Conservation (phyloP, 2,888 invertebrate species). For the Gymnocheta viridis region DNA sequence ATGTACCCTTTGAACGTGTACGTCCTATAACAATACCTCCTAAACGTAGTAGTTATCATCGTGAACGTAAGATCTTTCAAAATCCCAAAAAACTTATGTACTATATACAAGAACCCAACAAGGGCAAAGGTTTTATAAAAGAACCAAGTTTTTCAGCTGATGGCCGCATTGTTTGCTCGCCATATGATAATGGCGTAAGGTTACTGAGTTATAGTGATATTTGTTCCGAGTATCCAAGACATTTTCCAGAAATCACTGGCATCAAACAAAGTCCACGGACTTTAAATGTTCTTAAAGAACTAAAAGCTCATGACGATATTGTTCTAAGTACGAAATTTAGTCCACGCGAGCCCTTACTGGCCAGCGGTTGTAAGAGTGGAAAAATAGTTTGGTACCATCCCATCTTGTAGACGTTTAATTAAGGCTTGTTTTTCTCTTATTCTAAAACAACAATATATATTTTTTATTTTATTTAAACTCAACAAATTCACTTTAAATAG, state of each 20-base stretch:
- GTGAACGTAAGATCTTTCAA: conserved; percentile 75
- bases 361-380: conserved; percentile 94
- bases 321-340: conserved; percentile 96
- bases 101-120: conserved; percentile 92
- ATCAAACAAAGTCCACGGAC: conserved; percentile 81
- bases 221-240: conserved; percentile 88
- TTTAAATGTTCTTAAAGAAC: conserved; percentile 87
- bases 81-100: conserved; percentile 91
- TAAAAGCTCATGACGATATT: conserved; percentile 89
- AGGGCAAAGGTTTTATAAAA: conserved; percentile 95
- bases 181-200: conserved; percentile 93
- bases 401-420: conserved; percentile 73
- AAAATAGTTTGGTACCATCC: conserved; percentile 96
- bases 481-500: conserved; percentile 49
- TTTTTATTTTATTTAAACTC: conserved; percentile 49
- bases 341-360: conserved; percentile 92
- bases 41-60: conserved; percentile 55
- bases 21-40: conserved; percentile 70
- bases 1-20: conserved; percentile 69
- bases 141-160: conserved; percentile 95
- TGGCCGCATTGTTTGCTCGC: conserved; percentile 94
- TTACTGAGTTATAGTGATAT: conserved; percentile 89
- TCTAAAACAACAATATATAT: conserved; percentile 24
- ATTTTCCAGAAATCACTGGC: conserved; percentile 78
- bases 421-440: conserved; percentile 20